These are phyloP conservation scores for Odontocerum albicorne DNA, from an alignment of 2,888 invertebrate genomes.

Conservation along the genomic window DNA sequence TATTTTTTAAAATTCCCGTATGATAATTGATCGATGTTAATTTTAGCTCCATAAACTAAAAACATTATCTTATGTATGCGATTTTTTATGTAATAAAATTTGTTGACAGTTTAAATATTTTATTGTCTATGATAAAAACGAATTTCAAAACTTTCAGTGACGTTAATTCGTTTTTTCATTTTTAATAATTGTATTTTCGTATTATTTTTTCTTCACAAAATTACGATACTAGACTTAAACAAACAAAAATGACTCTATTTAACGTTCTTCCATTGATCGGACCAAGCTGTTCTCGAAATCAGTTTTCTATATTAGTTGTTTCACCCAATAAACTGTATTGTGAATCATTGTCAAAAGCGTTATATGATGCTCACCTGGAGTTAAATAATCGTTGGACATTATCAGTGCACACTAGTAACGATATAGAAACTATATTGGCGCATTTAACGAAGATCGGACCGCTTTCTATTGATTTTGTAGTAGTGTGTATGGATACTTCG, in stretches of 20 bases:
- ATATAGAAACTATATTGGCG: slow-evolving; percentile 20
- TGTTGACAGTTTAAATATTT: too few species aligned
- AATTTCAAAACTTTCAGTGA: too few species aligned
- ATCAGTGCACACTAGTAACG: slow-evolving; percentile 41
- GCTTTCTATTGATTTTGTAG: slow-evolving; percentile 25
- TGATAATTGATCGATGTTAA: too few species aligned
- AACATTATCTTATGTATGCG: too few species aligned
- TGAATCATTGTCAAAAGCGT: slow-evolving; percentile 47
- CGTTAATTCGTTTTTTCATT: too few species aligned
- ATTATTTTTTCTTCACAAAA: too few species aligned
- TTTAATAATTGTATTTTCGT: too few species aligned
- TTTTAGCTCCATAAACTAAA: too few species aligned
- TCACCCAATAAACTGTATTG: slow-evolving; percentile 49
- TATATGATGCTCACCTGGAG: slow-evolving; percentile 44
- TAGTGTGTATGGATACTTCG: slow-evolving; percentile 30
- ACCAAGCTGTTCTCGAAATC: slow-evolving; percentile 46
- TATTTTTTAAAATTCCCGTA: too few species aligned
- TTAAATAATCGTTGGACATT: slow-evolving; percentile 50
- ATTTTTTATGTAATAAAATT: too few species aligned
- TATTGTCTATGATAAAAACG: too few species aligned
- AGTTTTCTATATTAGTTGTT: slow-evolving; percentile 48
- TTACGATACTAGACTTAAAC: too few species aligned
- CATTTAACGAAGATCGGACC: slow-evolving; percentile 20
- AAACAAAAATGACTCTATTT: neutral
- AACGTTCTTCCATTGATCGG: slow-evolving; percentile 50